Evolutionary conservation across 1,140 invertebrate species (phyloP).

Genomic region (Phymorhynchus buccinoides): DNA sequence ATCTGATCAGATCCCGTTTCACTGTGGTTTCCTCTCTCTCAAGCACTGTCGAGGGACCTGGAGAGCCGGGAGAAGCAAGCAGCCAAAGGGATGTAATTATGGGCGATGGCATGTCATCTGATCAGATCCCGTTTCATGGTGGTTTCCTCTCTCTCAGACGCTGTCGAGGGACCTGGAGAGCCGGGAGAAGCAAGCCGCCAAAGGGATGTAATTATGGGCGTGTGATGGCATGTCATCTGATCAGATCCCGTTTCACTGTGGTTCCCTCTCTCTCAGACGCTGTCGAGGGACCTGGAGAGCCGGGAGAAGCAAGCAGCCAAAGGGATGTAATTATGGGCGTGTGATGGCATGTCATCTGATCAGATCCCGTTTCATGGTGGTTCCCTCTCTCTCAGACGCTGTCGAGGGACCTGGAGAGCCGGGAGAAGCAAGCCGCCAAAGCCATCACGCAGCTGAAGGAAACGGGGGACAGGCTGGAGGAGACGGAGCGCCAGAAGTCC

Average conservation of each 20-base stretch:
- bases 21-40: slow-evolving; percentile 46
- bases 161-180: slow-evolving; percentile 69
- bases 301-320: slow-evolving; percentile 69
- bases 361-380: background rate
- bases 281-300: slow-evolving; percentile 70
- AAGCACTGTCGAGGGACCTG: slow-evolving; percentile 69
- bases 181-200: slow-evolving; percentile 67
- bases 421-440: slow-evolving; percentile 68
- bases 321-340: too few species aligned
- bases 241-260: too few species aligned
- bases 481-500: slow-evolving; percentile 60
- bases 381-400: slow-evolving; percentile 60
- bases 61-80: slow-evolving; percentile 69
- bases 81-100: too few species aligned
- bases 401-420: slow-evolving; percentile 68
- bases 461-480: slow-evolving; percentile 64
- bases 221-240: background rate
- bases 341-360: background rate
- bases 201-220: too few species aligned
- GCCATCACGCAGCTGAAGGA: slow-evolving; percentile 68
- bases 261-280: slow-evolving; percentile 57
- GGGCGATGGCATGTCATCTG: background rate
- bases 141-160: slow-evolving; percentile 57
- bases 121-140: background rate
- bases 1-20: background rate